Evolutionary conservation across 2,888 invertebrate species (phyloP).

Genomic region (Anoplius nigerrimus): DNA sequence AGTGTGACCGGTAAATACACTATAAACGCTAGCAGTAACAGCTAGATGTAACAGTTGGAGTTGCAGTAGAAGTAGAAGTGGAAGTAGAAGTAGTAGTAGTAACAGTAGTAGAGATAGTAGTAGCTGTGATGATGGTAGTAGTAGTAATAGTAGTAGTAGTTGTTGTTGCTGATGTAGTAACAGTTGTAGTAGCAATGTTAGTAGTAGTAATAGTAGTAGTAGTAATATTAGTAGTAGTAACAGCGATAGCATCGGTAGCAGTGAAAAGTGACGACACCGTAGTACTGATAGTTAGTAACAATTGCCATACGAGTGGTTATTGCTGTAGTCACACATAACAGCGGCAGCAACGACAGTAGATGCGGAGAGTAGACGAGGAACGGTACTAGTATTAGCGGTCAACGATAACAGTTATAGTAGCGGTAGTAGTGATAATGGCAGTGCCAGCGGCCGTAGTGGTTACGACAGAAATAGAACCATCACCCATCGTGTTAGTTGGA

Average conservation of each 20-base stretch:
- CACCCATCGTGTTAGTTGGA: conserved; percentile 5
- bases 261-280: conserved; percentile 20
- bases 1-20: neutral
- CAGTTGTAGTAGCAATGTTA: conserved; percentile 13
- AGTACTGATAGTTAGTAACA: conserved; percentile 18
- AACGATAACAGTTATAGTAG: conserved; percentile 5
- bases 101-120: neutral
- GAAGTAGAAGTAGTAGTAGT: conserved; percentile 16
- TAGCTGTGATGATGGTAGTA: conserved; percentile 18
- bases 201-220: neutral
- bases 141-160: conserved; percentile 18
- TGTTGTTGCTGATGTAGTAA: conserved; percentile 6
- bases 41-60: neutral
- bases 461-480: conserved; percentile 2
- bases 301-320: conserved; percentile 3
- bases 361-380: conserved; percentile 3
- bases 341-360: conserved; percentile 12
- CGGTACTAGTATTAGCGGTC: neutral
- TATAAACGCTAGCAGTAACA: conserved; percentile 5
- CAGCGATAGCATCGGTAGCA: conserved; percentile 15
- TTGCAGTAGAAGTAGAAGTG: conserved; percentile 16
- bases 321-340: conserved; percentile 16
- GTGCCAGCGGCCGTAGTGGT: conserved; percentile 15
- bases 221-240: conserved; percentile 10
- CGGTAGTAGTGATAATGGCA: conserved; percentile 11